Conservation (phyloP, 2,113 vertebrate species). For the Shinisaurus crocodilurus region DNA sequence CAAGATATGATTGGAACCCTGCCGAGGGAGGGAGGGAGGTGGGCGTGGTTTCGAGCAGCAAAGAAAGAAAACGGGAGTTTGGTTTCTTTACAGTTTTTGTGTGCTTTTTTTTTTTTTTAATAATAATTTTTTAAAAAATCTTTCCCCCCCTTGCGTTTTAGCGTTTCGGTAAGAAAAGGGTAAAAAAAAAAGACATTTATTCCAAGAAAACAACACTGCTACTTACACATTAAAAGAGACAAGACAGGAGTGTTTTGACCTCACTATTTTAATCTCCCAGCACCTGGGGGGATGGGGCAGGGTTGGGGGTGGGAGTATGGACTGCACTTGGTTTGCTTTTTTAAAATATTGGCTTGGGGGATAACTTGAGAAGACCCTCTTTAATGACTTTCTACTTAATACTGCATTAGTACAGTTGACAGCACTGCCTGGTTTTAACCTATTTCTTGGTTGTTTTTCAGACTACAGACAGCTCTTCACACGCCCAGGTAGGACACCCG, state of each 20-base stretch:
- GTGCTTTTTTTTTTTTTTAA: not conserved
- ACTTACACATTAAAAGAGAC: constrained; percentile 7
- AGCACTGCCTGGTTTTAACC: no score
- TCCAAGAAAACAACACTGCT: not conserved
- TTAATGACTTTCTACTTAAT: not conserved
- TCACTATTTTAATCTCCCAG: not conserved
- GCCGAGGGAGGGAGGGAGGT: constrained; percentile 67
- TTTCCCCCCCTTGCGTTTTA: not conserved
- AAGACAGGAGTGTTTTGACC: not conserved
- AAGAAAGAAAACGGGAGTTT: constrained; percentile 56
- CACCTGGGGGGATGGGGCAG: not conserved
- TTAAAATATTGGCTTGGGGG: not conserved
- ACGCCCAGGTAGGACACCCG: no score
- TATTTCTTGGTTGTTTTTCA: no score
- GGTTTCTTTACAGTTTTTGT: constrained; percentile 11
- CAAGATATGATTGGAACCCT: constrained; percentile 81
- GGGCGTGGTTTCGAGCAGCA: constrained; percentile 69
- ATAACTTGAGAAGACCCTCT: not conserved
- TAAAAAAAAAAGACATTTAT: not conserved
- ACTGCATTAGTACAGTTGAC: no score
- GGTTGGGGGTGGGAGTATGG: not conserved
- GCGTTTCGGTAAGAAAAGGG: not conserved
- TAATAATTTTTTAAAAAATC: not conserved
- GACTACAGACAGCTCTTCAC: no score
- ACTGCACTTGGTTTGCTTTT: not conserved